Evolutionary conservation across 1,140 invertebrate genomes (phyloP).

Genomic region (Drosophila tani): DNA sequence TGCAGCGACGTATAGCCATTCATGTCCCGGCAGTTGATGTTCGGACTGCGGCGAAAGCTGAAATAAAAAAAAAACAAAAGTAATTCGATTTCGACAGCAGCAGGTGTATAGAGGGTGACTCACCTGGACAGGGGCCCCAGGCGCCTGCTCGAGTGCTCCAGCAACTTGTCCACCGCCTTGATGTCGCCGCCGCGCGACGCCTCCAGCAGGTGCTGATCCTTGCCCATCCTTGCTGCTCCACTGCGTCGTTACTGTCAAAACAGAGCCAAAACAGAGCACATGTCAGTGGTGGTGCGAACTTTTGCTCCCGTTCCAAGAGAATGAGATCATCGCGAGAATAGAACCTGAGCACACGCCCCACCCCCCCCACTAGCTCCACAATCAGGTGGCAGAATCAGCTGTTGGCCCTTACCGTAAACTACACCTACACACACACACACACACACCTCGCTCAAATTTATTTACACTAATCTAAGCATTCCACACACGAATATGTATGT

Average conservation of each 20-base stretch:
- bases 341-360: slow-evolving; percentile 19
- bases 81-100: not conserved
- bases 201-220: slow-evolving; percentile 96
- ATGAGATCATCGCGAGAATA: slow-evolving; percentile 59
- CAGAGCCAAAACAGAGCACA: slow-evolving; percentile 14
- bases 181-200: slow-evolving; percentile 96
- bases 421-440: slow-evolving; percentile 2
- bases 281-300: slow-evolving; percentile 14
- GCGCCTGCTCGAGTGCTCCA: slow-evolving; percentile 94
- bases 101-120: slow-evolving; percentile 2
- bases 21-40: slow-evolving; percentile 95
- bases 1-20: slow-evolving; percentile 97
- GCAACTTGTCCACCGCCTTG: slow-evolving; percentile 94
- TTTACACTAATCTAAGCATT: slow-evolving; percentile 38
- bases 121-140: slow-evolving; percentile 96
- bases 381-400: slow-evolving; percentile 57
- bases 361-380: slow-evolving; percentile 30
- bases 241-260: slow-evolving; percentile 12
- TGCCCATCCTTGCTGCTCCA: slow-evolving; percentile 88
- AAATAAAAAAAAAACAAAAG: not conserved
- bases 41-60: slow-evolving; percentile 94
- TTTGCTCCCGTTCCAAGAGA: slow-evolving; percentile 31
- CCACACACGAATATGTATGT: slow-evolving; percentile 12
- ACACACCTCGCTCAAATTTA: slow-evolving; percentile 2
- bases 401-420: slow-evolving; percentile 43